phyloP scores from a whole-genome alignment of 2,797 vertebrate species.

The Miichthys miiuy region DNA sequence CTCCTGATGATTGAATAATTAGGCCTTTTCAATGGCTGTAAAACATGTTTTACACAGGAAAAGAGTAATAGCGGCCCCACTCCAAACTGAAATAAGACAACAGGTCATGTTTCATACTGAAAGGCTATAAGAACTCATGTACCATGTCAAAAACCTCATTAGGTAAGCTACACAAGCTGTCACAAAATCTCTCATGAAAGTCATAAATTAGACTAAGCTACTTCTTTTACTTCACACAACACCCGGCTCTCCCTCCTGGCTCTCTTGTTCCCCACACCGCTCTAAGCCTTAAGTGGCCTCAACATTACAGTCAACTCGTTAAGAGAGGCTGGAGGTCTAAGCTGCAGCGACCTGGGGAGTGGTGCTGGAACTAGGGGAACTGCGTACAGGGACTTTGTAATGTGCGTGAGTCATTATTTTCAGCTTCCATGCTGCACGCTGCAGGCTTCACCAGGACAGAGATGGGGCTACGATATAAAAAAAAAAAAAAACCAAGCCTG shows the following conservation, averaged over 20 bases:
- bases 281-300: constrained; percentile 55
- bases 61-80: constrained; percentile 48
- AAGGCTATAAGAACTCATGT: constrained; percentile 54
- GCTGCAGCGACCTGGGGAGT: constrained; percentile 58
- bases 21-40: constrained; percentile 60
- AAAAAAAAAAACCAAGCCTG: constrained; percentile 41
- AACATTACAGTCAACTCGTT: constrained; percentile 66
- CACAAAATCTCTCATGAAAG: constrained; percentile 54
- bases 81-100: constrained; percentile 44
- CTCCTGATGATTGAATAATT: constrained; percentile 73
- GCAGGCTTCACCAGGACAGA: constrained; percentile 64
- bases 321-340: constrained; percentile 44
- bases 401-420: constrained; percentile 74
- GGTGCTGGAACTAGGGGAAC: constrained; percentile 44
- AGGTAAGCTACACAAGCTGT: constrained; percentile 48
- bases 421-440: constrained; percentile 64
- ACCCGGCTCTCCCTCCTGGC: constrained; percentile 27
- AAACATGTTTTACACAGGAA: constrained; percentile 67
- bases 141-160: constrained; percentile 58
- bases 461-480: constrained; percentile 54
- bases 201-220: constrained; percentile 56
- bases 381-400: constrained; percentile 56
- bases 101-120: constrained; percentile 46
- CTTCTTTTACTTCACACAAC: constrained; percentile 45
- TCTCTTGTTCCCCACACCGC: constrained; percentile 18